phyloP scores from a whole-genome alignment of 1,140 invertebrate genomes.

The Pomacea maculata region DNA sequence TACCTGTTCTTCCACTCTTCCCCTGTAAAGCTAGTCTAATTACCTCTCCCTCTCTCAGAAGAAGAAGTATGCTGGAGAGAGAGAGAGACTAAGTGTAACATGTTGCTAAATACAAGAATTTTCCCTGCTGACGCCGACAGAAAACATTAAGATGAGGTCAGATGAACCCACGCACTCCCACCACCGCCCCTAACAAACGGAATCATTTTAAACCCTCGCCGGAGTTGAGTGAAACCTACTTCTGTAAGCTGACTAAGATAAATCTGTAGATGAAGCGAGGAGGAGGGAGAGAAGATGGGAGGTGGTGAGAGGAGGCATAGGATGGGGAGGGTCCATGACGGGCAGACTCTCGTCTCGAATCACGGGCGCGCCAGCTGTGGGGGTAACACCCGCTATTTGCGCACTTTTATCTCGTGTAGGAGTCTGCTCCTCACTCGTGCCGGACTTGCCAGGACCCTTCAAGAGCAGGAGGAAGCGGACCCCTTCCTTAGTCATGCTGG shows the following conservation, averaged over 20 bases:
- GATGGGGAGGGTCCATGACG: not conserved
- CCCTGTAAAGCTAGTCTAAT: not conserved
- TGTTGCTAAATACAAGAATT: too few species aligned
- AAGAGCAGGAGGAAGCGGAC: not conserved
- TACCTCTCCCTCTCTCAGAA: constrained; percentile 6
- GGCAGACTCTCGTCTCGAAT: too few species aligned
- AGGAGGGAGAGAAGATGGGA: not conserved
- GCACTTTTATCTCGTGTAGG: too few species aligned
- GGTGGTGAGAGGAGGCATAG: not conserved
- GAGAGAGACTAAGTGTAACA: not conserved
- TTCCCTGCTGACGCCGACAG: too few species aligned
- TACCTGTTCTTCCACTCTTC: not conserved
- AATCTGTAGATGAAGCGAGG: not conserved
- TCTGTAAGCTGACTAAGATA: too few species aligned
- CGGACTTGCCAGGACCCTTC: not conserved
- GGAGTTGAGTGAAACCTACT: too few species aligned
- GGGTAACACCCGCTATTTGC: not conserved
- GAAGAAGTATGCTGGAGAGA: not conserved
- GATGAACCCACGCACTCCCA: too few species aligned
- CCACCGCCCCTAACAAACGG: too few species aligned
- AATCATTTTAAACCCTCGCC: too few species aligned
- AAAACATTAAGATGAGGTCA: too few species aligned
- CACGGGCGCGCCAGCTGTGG: not conserved
- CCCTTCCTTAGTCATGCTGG: not conserved
- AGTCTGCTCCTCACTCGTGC: not conserved